phyloP scores from a whole-genome alignment of 2,888 invertebrate species.

The Limnephilus auricula region DNA sequence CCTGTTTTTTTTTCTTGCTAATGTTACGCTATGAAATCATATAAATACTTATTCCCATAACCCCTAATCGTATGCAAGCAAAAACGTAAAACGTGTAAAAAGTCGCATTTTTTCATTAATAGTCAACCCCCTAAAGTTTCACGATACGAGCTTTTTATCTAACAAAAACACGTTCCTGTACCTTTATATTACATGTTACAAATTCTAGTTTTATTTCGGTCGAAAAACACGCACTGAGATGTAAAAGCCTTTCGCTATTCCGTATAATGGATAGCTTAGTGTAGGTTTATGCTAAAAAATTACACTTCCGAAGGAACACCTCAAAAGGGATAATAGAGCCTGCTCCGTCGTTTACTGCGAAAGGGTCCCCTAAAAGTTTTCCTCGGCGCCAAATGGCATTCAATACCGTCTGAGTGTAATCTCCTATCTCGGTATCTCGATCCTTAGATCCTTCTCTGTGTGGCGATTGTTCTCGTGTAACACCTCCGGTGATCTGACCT shows the following conservation, averaged over 20 bases:
- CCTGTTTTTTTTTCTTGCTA: too few species aligned
- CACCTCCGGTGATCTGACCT: conserved; percentile 7
- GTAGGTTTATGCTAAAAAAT: conserved; percentile 2
- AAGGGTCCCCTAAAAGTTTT: conserved; percentile 16
- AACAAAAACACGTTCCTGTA: not conserved
- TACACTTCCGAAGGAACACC: not conserved
- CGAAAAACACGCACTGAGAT: not conserved
- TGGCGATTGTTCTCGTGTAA: conserved; percentile 19
- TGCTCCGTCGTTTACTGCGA: not conserved
- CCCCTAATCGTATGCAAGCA: not conserved
- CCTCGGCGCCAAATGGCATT: conserved; percentile 24
- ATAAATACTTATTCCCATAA: too few species aligned
- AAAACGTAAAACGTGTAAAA: not conserved
- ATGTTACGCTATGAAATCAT: too few species aligned
- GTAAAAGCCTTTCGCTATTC: not conserved
- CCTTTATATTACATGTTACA: not conserved
- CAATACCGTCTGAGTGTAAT: conserved; percentile 15
- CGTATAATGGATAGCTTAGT: not conserved
- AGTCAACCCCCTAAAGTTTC: not conserved
- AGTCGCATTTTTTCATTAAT: not conserved
- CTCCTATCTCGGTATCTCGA: conserved; percentile 17
- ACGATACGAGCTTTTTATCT: not conserved
- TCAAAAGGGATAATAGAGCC: not conserved
- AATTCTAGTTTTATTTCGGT: not conserved
- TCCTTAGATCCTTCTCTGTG: not conserved